Conservation (phyloP, 2,797 vertebrate species). For the Dallia pectoralis region DNA sequence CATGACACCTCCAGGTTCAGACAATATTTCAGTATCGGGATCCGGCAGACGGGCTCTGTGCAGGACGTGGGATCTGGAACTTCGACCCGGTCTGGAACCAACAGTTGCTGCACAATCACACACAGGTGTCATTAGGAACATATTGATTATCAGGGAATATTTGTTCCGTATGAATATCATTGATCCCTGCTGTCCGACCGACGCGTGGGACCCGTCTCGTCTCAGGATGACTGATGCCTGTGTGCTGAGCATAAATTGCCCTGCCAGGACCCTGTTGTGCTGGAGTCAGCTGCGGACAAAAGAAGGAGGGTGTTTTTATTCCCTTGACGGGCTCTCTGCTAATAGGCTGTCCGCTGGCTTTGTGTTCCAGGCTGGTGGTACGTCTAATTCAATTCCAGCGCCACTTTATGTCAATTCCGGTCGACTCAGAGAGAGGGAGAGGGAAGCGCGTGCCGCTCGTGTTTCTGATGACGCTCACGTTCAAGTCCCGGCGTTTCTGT, state of each 20-base stretch:
- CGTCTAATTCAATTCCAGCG: conserved; percentile 41
- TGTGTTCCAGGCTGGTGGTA: conserved; percentile 28
- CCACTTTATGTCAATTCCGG: conserved; percentile 44
- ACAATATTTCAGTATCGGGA: conserved; percentile 44
- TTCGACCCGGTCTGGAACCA: neutral
- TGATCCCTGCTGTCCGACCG: too few species aligned
- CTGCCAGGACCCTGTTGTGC: neutral
- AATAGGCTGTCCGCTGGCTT: conserved; percentile 24
- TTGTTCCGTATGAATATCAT: too few species aligned
- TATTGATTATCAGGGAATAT: neutral
- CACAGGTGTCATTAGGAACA: neutral
- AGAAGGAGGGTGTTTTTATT: conserved; percentile 4
- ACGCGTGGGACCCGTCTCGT: neutral
- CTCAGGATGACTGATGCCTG: neutral
- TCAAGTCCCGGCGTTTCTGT: too few species aligned
- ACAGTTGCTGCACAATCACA: too few species aligned
- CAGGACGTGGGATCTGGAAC: too few species aligned
- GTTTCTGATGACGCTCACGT: too few species aligned
- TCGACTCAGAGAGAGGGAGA: conserved; percentile 33
- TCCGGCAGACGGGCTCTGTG: neutral
- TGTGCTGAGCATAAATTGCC: neutral
- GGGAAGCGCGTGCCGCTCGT: conserved; percentile 13
- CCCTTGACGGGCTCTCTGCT: conserved; percentile 18
- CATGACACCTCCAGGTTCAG: conserved; percentile 39
- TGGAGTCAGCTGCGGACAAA: neutral